phyloP scores from a whole-genome alignment of 2,113 vertebrate species.

The Loxodonta africana region DNA sequence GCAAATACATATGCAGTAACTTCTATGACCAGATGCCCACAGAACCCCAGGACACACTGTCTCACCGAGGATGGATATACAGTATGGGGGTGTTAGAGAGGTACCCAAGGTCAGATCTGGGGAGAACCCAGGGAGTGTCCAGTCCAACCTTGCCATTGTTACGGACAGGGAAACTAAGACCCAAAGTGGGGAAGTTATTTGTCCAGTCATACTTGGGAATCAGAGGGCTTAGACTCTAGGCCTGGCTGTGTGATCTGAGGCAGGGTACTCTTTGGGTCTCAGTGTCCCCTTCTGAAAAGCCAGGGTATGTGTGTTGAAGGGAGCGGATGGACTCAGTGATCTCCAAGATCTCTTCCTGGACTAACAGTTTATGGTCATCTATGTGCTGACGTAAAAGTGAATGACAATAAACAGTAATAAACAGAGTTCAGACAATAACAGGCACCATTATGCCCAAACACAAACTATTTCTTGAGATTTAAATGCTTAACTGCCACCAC shows the following conservation, averaged over 20 bases:
- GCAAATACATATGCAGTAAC: background rate
- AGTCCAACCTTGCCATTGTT: background rate
- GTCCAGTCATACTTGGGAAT: background rate
- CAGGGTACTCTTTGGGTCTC: background rate
- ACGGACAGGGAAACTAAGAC: constrained; percentile 49
- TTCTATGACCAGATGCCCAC: background rate
- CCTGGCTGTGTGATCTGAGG: background rate
- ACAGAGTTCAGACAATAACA: constrained; percentile 28
- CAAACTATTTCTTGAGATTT: background rate
- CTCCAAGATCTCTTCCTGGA: background rate
- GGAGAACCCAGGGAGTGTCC: background rate
- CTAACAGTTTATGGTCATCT: background rate
- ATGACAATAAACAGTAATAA: background rate
- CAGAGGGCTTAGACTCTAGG: background rate
- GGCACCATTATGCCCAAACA: background rate
- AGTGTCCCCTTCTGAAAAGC: constrained; percentile 1
- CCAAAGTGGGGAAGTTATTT: background rate
- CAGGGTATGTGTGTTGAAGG: background rate
- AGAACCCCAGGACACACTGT: background rate
- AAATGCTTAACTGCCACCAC: background rate
- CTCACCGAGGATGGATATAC: background rate
- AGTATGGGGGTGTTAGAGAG: background rate
- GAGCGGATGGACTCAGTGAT: background rate
- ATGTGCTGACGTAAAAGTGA: constrained; percentile 22
- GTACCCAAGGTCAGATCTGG: background rate